Conservation (phyloP, 2,113 vertebrate genomes). For the Apodemus sylvaticus region DNA sequence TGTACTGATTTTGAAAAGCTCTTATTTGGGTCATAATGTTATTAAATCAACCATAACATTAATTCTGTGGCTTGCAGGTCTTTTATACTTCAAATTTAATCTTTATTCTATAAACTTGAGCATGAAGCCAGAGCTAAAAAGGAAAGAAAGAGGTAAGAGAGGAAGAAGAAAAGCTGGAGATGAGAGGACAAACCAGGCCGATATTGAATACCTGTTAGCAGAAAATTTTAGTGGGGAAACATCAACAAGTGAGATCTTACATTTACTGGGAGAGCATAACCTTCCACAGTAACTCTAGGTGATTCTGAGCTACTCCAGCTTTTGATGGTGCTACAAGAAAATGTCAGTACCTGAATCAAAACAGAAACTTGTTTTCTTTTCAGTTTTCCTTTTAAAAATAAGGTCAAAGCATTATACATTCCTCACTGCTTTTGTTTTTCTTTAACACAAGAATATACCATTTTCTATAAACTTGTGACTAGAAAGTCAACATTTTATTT, state of each 20-base stretch:
- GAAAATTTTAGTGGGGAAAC: constrained; percentile 76
- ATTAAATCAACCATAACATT: constrained; percentile 63
- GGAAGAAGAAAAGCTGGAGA: constrained; percentile 81
- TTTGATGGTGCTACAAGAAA: constrained; percentile 88
- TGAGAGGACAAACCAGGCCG: constrained; percentile 85
- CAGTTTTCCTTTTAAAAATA: constrained; percentile 76
- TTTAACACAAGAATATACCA: constrained; percentile 67
- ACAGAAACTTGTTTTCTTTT: constrained; percentile 84
- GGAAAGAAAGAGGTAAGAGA: constrained; percentile 75
- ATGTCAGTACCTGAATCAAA: constrained; percentile 89
- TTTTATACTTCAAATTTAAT: constrained; percentile 64
- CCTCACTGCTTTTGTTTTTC: constrained; percentile 83
- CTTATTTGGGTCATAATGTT: constrained; percentile 55
- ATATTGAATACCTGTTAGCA: constrained; percentile 83
- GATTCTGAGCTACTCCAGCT: constrained; percentile 89
- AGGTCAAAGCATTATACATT: constrained; percentile 82
- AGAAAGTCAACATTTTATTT: constrained; percentile 63
- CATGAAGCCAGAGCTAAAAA: constrained; percentile 83
- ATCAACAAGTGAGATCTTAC: constrained; percentile 86
- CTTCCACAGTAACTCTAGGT: constrained; percentile 88
- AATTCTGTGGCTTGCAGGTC: constrained; percentile 60
- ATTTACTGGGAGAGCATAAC: constrained; percentile 88
- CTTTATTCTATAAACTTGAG: constrained; percentile 77
- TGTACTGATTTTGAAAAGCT: constrained; percentile 69
- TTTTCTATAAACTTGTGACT: constrained; percentile 61